Conservation (phyloP, 2,797 vertebrate genomes). For the Sebastes goodei region DNA sequence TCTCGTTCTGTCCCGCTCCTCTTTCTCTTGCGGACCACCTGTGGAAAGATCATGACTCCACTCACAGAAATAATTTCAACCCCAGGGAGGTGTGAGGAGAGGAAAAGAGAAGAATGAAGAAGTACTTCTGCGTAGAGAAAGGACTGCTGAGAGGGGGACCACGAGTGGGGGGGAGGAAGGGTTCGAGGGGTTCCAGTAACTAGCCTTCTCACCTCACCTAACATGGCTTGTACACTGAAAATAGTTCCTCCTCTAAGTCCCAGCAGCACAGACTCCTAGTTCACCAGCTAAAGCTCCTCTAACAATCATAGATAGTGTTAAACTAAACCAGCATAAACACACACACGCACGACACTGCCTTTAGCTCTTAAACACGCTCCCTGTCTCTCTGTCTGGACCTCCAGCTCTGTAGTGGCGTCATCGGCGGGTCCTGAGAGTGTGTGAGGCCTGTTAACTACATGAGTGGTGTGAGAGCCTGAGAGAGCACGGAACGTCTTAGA, state of each 20-base stretch:
- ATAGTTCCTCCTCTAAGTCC: slow-evolving; percentile 28
- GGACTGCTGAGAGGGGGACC: slow-evolving; percentile 28
- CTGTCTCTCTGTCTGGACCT: slow-evolving; percentile 24
- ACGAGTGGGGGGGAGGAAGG: not conserved
- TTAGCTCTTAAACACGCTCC: slow-evolving; percentile 45
- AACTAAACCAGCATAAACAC: slow-evolving; percentile 76
- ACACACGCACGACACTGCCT: slow-evolving; percentile 64
- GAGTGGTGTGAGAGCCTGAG: slow-evolving; percentile 34
- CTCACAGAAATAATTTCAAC: slow-evolving; percentile 41
- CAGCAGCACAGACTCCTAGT: slow-evolving; percentile 49
- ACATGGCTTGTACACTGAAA: slow-evolving; percentile 53
- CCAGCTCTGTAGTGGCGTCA: slow-evolving; percentile 29
- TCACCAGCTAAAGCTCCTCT: slow-evolving; percentile 69
- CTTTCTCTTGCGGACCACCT: slow-evolving; percentile 62
- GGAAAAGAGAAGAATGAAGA: slow-evolving; percentile 13
- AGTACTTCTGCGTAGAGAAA: slow-evolving; percentile 4
- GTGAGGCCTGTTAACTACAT: slow-evolving; percentile 22
- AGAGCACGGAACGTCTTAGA: slow-evolving; percentile 32
- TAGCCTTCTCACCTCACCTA: slow-evolving; percentile 43
- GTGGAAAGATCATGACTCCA: slow-evolving; percentile 48
- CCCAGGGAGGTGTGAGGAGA: slow-evolving; percentile 34
- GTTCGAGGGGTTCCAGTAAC: slow-evolving; percentile 20
- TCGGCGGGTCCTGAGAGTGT: slow-evolving; percentile 21
- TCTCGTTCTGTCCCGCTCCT: slow-evolving; percentile 40
- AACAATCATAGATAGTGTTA: slow-evolving; percentile 72